Percentiles rank a stretch among this genome's conserved stretches.
Conservation (phyloP, 1,140 invertebrate genomes). For the Trialeurodes vaporariorum region DNA sequence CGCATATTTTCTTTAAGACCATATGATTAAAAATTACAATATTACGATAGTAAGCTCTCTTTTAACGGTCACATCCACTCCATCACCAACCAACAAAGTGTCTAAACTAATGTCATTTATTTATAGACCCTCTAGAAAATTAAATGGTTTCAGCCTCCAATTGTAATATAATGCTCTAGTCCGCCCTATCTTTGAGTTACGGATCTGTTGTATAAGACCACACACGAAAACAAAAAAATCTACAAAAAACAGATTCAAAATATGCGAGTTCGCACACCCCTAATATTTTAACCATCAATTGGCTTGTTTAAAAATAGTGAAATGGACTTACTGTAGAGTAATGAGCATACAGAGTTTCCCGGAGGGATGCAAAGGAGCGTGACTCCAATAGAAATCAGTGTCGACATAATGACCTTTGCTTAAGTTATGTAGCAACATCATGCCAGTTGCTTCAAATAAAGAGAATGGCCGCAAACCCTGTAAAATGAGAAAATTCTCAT, state of each 20-base stretch:
- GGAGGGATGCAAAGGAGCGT: constrained; percentile 46
- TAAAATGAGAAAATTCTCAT: constrained; percentile 22
- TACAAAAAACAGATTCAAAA: constrained; percentile 10
- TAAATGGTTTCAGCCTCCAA: too few relatives aligned
- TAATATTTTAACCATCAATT: constrained; percentile 25
- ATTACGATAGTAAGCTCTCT: too few relatives aligned
- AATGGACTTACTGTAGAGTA: constrained; percentile 52
- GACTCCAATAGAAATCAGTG: constrained; percentile 57
- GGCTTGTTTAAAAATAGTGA: too few relatives aligned
- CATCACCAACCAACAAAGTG: too few relatives aligned
- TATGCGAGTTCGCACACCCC: constrained; percentile 28
- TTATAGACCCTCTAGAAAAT: too few relatives aligned
- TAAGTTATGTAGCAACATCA: constrained; percentile 43
- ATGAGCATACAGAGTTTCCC: constrained; percentile 43
- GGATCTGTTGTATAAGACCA: constrained; percentile 2
- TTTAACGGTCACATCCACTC: too few relatives aligned
- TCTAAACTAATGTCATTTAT: too few relatives aligned
- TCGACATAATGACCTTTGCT: constrained; percentile 51
- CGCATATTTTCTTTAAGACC: too few relatives aligned
- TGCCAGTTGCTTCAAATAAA: constrained; percentile 47
- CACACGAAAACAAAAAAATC: neutral
- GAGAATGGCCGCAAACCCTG: constrained; percentile 55
- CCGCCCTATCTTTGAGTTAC: too few relatives aligned
- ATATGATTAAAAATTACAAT: too few relatives aligned
- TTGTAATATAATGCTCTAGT: too few relatives aligned